A percentile compares a stretch with the other conserved stretches of the same genome.
Conservation (phyloP, 2,888 invertebrate species). For the Palloptera scutellata region DNA sequence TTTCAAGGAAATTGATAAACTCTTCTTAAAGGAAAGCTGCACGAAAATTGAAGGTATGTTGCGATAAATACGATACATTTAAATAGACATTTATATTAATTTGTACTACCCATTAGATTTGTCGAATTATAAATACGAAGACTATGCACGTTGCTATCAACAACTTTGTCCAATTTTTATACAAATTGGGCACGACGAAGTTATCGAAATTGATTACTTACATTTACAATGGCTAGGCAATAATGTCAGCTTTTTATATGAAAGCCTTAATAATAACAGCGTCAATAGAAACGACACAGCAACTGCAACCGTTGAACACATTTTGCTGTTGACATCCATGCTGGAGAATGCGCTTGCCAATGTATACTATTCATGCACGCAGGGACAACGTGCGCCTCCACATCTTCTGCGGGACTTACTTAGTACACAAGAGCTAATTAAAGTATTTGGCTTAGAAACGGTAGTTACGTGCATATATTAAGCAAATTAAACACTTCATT, state of each 20-base stretch:
- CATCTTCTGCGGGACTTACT: slow-evolving; percentile 65
- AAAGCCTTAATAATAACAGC: too few relatives aligned
- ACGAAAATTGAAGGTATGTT: slow-evolving; percentile 20
- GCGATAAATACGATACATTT: not conserved
- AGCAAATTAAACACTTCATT: not conserved
- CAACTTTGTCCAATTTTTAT: slow-evolving; percentile 33
- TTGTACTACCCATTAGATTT: too few relatives aligned
- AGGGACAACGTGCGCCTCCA: slow-evolving; percentile 50
- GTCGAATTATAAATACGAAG: slow-evolving; percentile 36
- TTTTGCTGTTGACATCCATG: slow-evolving; percentile 48
- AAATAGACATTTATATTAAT: not conserved
- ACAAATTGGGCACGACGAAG: not conserved
- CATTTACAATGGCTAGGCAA: slow-evolving; percentile 37
- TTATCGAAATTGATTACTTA: not conserved
- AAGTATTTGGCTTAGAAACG: slow-evolving; percentile 57
- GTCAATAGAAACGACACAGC: not conserved
- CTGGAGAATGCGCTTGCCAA: slow-evolving; percentile 52
- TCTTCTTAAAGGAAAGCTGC: not conserved
- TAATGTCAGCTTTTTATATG: slow-evolving; percentile 22
- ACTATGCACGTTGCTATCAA: slow-evolving; percentile 28
- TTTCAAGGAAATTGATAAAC: slow-evolving; percentile 23
- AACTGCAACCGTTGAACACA: slow-evolving; percentile 39
- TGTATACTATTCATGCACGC: slow-evolving; percentile 44
- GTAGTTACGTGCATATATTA: slow-evolving; percentile 48
- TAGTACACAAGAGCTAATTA: slow-evolving; percentile 54